Conservation (phyloP, 2,888 invertebrate species). For the Heliconius charithonia region DNA sequence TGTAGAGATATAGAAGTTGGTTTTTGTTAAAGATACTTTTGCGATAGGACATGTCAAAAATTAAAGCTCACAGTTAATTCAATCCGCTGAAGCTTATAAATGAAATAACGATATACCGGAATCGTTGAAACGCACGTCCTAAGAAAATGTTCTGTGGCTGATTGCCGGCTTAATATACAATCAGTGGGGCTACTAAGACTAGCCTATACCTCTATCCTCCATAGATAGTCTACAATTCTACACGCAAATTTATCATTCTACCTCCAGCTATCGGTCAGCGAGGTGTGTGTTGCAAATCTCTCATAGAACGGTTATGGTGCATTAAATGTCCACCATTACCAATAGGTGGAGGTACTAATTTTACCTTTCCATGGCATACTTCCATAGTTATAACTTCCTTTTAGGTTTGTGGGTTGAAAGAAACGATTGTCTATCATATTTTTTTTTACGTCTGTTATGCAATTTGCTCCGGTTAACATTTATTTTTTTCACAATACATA, state of each 20-base stretch:
- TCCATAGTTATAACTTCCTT: slow-evolving; percentile 45
- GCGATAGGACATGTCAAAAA: neutral
- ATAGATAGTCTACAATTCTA: slow-evolving; percentile 45
- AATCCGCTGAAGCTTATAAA: slow-evolving; percentile 12
- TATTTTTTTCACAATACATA: neutral
- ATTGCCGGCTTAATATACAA: slow-evolving; percentile 44
- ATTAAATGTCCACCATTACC: slow-evolving; percentile 45
- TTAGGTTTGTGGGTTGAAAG: slow-evolving; percentile 43
- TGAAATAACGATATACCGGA: neutral
- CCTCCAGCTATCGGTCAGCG: slow-evolving; percentile 53
- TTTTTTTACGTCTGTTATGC: slow-evolving; percentile 18
- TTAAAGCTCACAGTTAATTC: neutral
- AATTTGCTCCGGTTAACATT: slow-evolving; percentile 18
- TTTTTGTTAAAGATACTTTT: neutral
- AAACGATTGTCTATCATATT: slow-evolving; percentile 30
- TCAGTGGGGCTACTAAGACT: slow-evolving; percentile 35
- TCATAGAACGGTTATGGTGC: slow-evolving; percentile 42
- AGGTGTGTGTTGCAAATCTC: slow-evolving; percentile 46
- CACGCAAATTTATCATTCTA: slow-evolving; percentile 45
- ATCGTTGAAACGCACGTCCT: slow-evolving; percentile 10
- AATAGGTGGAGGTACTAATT: slow-evolving; percentile 40
- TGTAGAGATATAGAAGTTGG: neutral
- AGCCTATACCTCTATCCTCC: slow-evolving; percentile 13
- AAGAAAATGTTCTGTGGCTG: slow-evolving; percentile 27
- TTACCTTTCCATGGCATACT: slow-evolving; percentile 46